These are phyloP conservation scores for Sciurus carolinensis DNA, from an alignment of 2,797 vertebrate genomes.

Conservation along the genomic window DNA sequence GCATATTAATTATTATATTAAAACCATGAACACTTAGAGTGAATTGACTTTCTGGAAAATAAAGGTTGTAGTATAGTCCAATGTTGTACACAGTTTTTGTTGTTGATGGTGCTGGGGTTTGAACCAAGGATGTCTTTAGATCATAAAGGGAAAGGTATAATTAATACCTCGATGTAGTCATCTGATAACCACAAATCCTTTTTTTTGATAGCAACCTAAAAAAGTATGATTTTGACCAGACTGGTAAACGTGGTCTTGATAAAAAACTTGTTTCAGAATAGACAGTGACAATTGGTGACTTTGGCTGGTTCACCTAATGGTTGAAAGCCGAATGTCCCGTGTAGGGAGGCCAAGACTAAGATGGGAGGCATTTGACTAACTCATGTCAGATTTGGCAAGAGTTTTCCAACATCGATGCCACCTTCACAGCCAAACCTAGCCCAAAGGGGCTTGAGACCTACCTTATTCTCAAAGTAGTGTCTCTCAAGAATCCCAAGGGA, in stretches of 20 bases:
- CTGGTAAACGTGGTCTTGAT: neutral
- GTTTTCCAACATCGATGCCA: neutral
- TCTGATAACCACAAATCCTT: slow-evolving; percentile 29
- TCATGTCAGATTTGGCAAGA: neutral
- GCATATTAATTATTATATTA: slow-evolving; percentile 71
- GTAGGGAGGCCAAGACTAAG: neutral
- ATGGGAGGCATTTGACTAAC: slow-evolving; percentile 8
- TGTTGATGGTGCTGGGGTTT: neutral
- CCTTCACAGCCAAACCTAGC: neutral
- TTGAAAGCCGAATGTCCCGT: neutral
- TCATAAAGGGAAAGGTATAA: neutral
- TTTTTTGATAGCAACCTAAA: slow-evolving; percentile 50
- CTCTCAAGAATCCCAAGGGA: slow-evolving; percentile 32
- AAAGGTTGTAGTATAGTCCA: slow-evolving; percentile 50
- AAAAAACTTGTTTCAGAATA: slow-evolving; percentile 51
- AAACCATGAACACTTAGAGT: slow-evolving; percentile 56
- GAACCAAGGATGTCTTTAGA: neutral
- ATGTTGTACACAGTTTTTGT: slow-evolving; percentile 25
- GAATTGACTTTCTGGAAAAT: slow-evolving; percentile 66
- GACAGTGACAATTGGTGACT: neutral
- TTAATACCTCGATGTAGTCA: slow-evolving; percentile 16
- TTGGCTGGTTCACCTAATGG: neutral
- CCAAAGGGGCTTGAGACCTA: slow-evolving; percentile 11
- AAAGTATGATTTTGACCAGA: slow-evolving; percentile 40
- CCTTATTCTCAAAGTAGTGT: slow-evolving; percentile 58